Evolutionary conservation across 1,140 invertebrate genomes (phyloP).

Genomic region (Phenacoccus solenopsis): DNA sequence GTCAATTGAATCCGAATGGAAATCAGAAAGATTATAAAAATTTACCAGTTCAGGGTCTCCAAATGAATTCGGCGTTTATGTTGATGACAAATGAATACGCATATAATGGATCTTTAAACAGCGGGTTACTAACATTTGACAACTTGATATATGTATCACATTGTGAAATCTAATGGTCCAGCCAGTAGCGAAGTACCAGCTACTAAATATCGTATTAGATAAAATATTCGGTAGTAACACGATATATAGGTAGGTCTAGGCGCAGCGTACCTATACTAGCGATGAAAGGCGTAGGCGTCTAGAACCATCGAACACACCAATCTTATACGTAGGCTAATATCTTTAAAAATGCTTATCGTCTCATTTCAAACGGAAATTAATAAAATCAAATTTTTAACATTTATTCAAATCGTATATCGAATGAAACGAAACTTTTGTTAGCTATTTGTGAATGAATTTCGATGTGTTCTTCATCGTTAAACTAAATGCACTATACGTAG

Average conservation of each 20-base stretch:
- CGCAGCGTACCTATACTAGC: too few species aligned
- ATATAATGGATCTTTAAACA: slow-evolving; percentile 13
- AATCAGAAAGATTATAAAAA: slow-evolving; percentile 4
- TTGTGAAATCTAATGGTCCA: slow-evolving; percentile 4
- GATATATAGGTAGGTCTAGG: too few species aligned
- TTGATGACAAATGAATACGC: slow-evolving; percentile 15
- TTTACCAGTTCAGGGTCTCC: background rate
- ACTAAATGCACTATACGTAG: too few species aligned
- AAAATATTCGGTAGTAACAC: background rate
- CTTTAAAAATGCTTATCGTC: too few species aligned
- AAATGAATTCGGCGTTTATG: background rate
- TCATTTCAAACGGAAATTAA: too few species aligned
- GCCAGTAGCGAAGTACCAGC: slow-evolving; percentile 4
- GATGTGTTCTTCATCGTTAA: too few species aligned
- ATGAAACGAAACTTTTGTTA: too few species aligned
- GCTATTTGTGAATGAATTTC: too few species aligned
- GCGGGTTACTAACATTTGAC: slow-evolving; percentile 5
- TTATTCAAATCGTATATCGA: too few species aligned
- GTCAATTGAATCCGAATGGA: background rate
- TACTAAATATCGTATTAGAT: slow-evolving; percentile 3
- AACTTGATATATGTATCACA: slow-evolving; percentile 16
- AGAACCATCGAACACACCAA: too few species aligned
- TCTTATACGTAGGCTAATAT: too few species aligned
- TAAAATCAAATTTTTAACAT: too few species aligned
- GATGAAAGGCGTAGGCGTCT: background rate